Percentiles rank a stretch among this genome's conserved stretches.
These are phyloP conservation scores for Palythoa caribaeorum DNA, from an alignment of 92 coral and sea anemone genomes.

Conservation along the genomic window DNA sequence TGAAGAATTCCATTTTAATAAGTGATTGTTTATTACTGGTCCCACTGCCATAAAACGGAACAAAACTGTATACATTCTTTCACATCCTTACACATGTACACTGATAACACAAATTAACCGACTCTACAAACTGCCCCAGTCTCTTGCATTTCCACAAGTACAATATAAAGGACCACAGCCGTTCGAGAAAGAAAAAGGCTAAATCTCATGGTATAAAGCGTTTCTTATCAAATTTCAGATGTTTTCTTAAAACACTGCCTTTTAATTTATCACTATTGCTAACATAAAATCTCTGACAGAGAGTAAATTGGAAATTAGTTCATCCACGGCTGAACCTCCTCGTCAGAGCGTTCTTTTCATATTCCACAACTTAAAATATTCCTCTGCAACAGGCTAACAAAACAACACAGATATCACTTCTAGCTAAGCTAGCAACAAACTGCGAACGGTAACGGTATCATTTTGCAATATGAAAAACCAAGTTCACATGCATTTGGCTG, in stretches of 20 bases:
- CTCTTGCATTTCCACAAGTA: too few species aligned
- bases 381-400: background rate
- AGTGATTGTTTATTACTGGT: background rate
- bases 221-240: too few species aligned
- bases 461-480: background rate
- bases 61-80: background rate
- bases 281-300: too few species aligned
- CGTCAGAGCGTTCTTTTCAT: too few species aligned
- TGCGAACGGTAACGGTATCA: background rate
- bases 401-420: background rate
- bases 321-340: too few species aligned
- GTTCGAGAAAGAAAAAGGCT: too few species aligned
- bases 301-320: too few species aligned
- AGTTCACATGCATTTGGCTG: background rate
- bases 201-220: too few species aligned
- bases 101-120: too few species aligned
- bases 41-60: background rate
- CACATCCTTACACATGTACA: background rate
- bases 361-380: background rate
- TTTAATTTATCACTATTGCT: too few species aligned
- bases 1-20: background rate
- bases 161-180: too few species aligned
- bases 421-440: background rate
- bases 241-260: too few species aligned
- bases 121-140: background rate